A percentile compares a stretch with the other conserved stretches of the same genome.
These are phyloP conservation scores for Eupithecia inturbata DNA, from an alignment of 2,888 invertebrate genomes.

Conservation along the genomic window DNA sequence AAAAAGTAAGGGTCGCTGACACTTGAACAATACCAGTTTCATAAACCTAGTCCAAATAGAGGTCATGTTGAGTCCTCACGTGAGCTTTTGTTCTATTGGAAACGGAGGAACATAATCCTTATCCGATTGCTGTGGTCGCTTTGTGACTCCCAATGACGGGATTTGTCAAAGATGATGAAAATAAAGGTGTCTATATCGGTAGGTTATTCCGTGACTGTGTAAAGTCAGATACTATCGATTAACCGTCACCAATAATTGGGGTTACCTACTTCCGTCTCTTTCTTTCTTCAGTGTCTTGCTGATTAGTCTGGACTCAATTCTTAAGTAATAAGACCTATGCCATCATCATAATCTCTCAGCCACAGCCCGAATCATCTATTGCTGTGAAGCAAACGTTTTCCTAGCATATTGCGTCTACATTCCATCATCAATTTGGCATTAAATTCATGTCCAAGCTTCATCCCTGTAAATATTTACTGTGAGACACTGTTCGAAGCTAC, in stretches of 20 bases:
- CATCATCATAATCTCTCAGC: not conserved
- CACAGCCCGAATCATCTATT: not conserved
- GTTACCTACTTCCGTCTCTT: not conserved
- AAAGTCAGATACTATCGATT: not conserved
- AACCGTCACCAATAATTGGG: not conserved
- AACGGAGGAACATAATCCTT: conserved; percentile 53
- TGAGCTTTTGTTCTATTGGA: conserved; percentile 53
- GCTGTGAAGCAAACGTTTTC: not conserved
- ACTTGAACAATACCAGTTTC: conserved; percentile 13
- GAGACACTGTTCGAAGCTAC: not conserved
- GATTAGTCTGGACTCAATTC: not conserved
- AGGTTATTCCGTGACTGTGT: not conserved
- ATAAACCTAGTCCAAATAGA: conserved; percentile 18
- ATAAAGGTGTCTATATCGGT: not conserved
- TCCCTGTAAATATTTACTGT: conserved; percentile 1
- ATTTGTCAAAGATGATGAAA: conserved; percentile 14
- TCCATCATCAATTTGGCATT: not conserved
- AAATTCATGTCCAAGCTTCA: not conserved
- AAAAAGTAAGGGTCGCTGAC: conserved; percentile 2
- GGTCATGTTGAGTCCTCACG: conserved; percentile 28
- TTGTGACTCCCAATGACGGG: conserved; percentile 40
- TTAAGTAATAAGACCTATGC: not conserved
- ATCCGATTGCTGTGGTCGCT: conserved; percentile 45
- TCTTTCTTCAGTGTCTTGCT: not conserved
- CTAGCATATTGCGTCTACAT: not conserved